These are phyloP conservation scores for Sinosuthora webbiana DNA, from an alignment of 2,113 vertebrate species.

Conservation along the genomic window DNA sequence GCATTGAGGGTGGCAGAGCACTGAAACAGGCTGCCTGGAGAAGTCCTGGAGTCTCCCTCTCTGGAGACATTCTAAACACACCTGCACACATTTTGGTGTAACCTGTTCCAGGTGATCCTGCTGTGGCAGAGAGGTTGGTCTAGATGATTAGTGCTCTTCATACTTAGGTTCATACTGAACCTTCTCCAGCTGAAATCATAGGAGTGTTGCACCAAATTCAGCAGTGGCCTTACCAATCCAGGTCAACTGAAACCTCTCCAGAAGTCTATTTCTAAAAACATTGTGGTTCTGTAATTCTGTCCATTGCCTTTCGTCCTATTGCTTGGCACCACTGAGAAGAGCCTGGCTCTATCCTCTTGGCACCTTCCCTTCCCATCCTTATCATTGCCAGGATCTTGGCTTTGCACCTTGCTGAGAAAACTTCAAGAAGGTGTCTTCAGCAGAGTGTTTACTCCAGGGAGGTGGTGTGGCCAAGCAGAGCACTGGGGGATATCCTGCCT, in stretches of 20 bases:
- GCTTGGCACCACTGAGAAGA: not conserved
- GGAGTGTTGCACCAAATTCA: not conserved
- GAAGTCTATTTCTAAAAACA: not conserved
- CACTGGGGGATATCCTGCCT: accelerated
- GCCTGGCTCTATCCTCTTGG: not conserved
- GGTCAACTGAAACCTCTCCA: not conserved
- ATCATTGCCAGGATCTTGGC: not conserved
- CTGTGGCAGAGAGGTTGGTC: not conserved
- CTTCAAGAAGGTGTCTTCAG: not conserved
- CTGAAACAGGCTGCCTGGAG: not conserved
- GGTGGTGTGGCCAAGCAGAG: not conserved
- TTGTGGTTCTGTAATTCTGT: not conserved
- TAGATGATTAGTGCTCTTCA: not conserved
- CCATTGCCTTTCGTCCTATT: not conserved
- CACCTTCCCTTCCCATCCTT: not conserved
- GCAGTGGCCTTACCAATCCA: not conserved
- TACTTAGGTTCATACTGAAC: not conserved
- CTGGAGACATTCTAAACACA: not conserved
- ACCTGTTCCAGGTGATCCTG: not conserved
- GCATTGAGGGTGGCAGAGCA: too few relatives aligned
- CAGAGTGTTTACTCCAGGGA: not conserved
- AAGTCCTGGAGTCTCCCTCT: accelerated
- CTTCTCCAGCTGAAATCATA: not conserved
- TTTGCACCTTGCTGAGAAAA: not conserved
- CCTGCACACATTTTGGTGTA: not conserved